phyloP scores from a whole-genome alignment of 2,888 invertebrate species.

The Pseudococcus viburni region DNA sequence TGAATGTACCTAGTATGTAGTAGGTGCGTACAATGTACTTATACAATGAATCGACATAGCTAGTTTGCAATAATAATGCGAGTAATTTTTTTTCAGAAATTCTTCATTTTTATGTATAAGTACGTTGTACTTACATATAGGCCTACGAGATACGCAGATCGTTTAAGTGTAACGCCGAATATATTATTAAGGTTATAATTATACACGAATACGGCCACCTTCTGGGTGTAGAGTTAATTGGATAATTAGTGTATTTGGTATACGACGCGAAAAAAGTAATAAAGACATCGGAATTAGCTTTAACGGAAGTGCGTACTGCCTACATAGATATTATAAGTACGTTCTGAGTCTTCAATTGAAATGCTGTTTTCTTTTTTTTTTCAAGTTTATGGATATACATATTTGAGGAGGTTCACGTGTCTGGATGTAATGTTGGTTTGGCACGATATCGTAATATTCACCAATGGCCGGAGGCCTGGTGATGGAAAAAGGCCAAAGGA shows the following conservation, averaged over 20 bases:
- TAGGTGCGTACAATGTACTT: background rate
- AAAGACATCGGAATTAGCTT: slow-evolving; percentile 27
- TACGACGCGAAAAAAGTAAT: background rate
- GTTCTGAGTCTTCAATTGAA: background rate
- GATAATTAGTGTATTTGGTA: slow-evolving; percentile 16
- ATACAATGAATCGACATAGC: background rate
- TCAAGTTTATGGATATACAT: background rate
- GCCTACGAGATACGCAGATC: background rate
- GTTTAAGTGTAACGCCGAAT: slow-evolving; percentile 21
- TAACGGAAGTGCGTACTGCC: background rate
- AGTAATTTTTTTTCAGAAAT: background rate
- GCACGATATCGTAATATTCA: no score
- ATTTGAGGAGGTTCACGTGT: background rate
- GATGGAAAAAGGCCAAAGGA: no score
- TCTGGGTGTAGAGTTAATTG: slow-evolving; percentile 7
- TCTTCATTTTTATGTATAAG: background rate
- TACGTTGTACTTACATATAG: background rate
- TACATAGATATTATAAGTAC: background rate
- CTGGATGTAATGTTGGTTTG: background rate
- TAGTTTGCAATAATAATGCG: background rate
- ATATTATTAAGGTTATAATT: slow-evolving; percentile 13
- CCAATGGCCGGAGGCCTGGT: no score
- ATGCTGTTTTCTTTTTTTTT: no score
- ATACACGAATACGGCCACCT: background rate
- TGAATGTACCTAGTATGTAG: background rate